Evolutionary conservation across 2,113 vertebrate genomes (phyloP), one percentile per base, ranked within the genome.

Genomic region (Recurvirostra avosetta): DNA sequence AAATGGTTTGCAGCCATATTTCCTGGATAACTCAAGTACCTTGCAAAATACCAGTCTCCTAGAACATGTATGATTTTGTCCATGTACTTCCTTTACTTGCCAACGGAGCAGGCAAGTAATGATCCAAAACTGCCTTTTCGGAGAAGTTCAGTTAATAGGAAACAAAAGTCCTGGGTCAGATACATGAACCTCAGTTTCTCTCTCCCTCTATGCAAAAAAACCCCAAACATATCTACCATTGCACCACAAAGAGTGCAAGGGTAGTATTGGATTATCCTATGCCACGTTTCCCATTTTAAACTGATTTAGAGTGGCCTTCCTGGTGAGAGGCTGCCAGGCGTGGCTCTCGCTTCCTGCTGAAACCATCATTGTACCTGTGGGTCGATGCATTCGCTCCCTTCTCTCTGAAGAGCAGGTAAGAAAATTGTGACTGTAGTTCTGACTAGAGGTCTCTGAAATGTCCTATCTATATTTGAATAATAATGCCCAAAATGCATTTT

Each of bases 161-260:
- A 84, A 32, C 4, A 52, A 27, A 61, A 18, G 2, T 40, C 5
- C 38, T 62, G 18, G 15, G 23, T 73, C 5, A 43, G 23, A 32
- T 6, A 27, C 0, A 5, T 16, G 11, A 61, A 47, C 2, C 12
- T 86, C 30, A 17, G 8, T 47, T 80, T 84, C 15, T 65, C 3
- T 73, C 16, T 65, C 19, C 5, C 7, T 75, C 18, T 80, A 32
- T 12, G 6, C 6, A 9, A 7, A 79, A 65, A 66, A 16, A 0
- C 0, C 15, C 14, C 11, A 71, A 25, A 25, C 3, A 8, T 12
- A 38, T 2, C 11, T 63, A n/a, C 0, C 0, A 6, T 40, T 73
- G 14, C 5, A 70, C 6, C 7, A 38, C 5, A 41, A 76, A 47
- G 29, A 47, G 8, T 14, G 3, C 2, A 55, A 68, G 36, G 75